Base-by-base conservation (phyloP, 2,113 vertebrate species). In the Ciconia maguari region DNA sequence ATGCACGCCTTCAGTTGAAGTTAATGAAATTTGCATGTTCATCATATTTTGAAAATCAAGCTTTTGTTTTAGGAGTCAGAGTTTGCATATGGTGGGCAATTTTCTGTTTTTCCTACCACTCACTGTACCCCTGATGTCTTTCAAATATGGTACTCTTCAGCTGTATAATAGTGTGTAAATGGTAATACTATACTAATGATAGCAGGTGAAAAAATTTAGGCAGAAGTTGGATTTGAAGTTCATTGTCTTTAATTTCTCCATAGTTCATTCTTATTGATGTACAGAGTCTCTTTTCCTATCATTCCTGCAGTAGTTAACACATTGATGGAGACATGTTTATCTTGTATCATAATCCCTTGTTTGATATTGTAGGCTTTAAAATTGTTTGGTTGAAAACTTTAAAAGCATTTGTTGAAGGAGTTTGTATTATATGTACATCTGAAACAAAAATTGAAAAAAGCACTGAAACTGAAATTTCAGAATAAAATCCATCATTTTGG, bases 371-470 rank as follows among this genome's bases (percentile, higher is more conserved):
- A 87, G 34, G 11, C 41, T 87, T 81, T 68, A 68, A 88, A 94
- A 89, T 80, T 62, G 34, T 65, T 92, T 6, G 2, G 11, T 18
- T 87, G 26, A 71, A 91, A 85, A 78, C 51, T 77, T 91, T 80
- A 91, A 97, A 88, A 94, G 70, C 74, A 85, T 90, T 83, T 34
- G 8, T 51, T 95, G 71, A 26, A 81, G 44, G 69, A 90, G 21
- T 89, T 72, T 78, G 24, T 54, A 27, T 90, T 69, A 79, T n/a
- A 66, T 30, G 46, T 54, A 58, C 12, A 58, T 48, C n/a, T 85
- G n/a, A 83, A 88, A 93, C 92, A 11, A 89, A 91, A 87, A 70
- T 60, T 30, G 34, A 52, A 64, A 76, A 87, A 87, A 69, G 4
- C 54, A 64, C 18, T 60, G 92, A 81, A 90, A 89, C 46, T 36